Evolutionary conservation across 2,888 invertebrate genomes (phyloP).

Genomic region (Eilema griseolum): DNA sequence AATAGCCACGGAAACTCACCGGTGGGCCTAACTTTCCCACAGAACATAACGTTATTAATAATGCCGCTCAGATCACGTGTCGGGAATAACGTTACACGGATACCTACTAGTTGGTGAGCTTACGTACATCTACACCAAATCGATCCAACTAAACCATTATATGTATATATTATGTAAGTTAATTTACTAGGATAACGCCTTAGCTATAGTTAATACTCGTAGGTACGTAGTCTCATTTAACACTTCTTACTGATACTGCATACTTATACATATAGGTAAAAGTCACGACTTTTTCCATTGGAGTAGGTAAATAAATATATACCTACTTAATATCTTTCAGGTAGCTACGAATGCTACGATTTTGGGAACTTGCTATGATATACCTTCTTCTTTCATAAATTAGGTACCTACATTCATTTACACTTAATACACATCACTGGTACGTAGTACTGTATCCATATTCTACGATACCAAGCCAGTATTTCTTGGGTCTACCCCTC

Average conservation of each 20-base stretch:
- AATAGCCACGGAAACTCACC: constrained; percentile 23
- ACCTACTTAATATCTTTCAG: too few species aligned
- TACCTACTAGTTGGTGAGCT: constrained; percentile 6
- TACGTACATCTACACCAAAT: not conserved
- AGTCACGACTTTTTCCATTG: not conserved
- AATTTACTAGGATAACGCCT: not conserved
- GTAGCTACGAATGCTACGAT: too few species aligned
- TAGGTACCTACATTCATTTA: too few species aligned
- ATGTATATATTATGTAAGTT: not conserved
- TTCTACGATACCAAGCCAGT: too few species aligned
- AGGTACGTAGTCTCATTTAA: not conserved
- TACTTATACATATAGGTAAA: too few species aligned
- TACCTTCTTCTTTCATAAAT: too few species aligned
- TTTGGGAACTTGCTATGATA: too few species aligned
- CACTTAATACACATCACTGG: too few species aligned
- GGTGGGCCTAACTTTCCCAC: constrained; percentile 23
- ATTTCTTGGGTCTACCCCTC: too few species aligned
- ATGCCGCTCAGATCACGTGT: constrained; percentile 13
- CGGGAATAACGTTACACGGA: not conserved
- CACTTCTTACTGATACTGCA: not conserved
- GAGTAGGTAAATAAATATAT: too few species aligned
- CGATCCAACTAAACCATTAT: not conserved
- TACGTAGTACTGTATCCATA: too few species aligned
- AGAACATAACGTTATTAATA: constrained; percentile 47
- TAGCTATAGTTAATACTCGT: not conserved